Evolutionary conservation across 2,113 vertebrate genomes (phyloP).

Genomic region (Zosterops borbonicus): DNA sequence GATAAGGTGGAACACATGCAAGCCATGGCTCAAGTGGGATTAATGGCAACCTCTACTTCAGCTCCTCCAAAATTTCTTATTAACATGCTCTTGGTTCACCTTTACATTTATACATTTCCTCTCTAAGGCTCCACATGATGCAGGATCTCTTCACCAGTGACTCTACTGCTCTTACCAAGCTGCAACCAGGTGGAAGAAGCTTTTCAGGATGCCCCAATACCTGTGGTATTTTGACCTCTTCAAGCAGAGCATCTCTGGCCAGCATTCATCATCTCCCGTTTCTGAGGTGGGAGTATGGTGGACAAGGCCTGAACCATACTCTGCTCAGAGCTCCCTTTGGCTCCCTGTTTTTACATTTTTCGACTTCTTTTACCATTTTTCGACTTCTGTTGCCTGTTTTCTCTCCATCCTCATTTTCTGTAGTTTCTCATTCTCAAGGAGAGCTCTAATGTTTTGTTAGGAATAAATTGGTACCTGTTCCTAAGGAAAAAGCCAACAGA

Average conservation of each 20-base stretch:
- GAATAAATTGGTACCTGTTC: not conserved
- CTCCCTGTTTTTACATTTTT: not conserved
- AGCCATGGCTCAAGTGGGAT: not conserved
- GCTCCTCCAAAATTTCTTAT: not conserved
- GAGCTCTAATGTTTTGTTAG: not conserved
- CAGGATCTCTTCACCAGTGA: not conserved
- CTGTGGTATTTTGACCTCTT: not conserved
- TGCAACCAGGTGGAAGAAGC: not conserved
- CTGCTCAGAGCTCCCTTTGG: not conserved
- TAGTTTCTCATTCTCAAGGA: not conserved
- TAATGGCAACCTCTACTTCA: not conserved
- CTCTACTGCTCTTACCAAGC: not conserved
- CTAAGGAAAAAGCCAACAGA: not conserved
- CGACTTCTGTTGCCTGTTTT: not conserved
- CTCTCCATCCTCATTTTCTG: not conserved
- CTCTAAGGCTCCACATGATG: not conserved
- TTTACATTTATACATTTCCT: not conserved
- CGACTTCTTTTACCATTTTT: not conserved
- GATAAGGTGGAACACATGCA: rapidly evolving
- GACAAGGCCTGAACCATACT: not conserved
- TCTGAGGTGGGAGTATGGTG: rapidly evolving
- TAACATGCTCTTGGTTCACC: not conserved
- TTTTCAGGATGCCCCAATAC: not conserved
- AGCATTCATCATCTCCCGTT: not conserved
- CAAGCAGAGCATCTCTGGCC: not conserved